These are phyloP conservation scores for Pediacus dermestoides DNA, from an alignment of 2,888 invertebrate species.

Conservation along the genomic window DNA sequence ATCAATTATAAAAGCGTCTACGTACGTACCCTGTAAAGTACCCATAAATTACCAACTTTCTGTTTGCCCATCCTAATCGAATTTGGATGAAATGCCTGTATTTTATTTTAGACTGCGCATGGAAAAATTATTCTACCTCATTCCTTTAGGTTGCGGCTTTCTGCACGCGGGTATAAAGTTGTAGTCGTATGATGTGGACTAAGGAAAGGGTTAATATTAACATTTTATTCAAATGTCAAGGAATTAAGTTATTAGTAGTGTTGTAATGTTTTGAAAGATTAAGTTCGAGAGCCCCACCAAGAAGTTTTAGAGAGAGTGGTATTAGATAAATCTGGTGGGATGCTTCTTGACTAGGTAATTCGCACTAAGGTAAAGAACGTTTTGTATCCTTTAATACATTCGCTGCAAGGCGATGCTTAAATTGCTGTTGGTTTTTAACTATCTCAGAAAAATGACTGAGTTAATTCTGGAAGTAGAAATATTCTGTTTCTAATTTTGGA, in stretches of 20 bases:
- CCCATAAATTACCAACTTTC: constrained; percentile 49
- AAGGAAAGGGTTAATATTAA: constrained; percentile 34
- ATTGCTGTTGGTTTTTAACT: no score
- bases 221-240: constrained; percentile 45
- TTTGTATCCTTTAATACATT: constrained; percentile 10
- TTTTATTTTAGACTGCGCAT: neutral
- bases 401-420: no score
- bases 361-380: constrained; percentile 4
- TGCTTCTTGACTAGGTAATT: constrained; percentile 9
- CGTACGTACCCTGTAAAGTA: constrained; percentile 36
- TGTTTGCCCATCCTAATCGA: constrained; percentile 47
- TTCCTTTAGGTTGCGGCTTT: neutral
- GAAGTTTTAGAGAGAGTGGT: constrained; percentile 4
- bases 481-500: no score
- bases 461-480: no score
- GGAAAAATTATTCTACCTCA: neutral
- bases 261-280: constrained; percentile 6
- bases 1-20: constrained; percentile 48
- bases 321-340: constrained; percentile 6
- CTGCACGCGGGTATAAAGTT: neutral
- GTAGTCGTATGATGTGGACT: no score
- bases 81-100: constrained; percentile 34
- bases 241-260: constrained; percentile 46
- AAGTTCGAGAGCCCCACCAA: neutral
- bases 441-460: no score